Base-by-base conservation (phyloP, 2,113 vertebrate species). In the Nerophis ophidion region DNA sequence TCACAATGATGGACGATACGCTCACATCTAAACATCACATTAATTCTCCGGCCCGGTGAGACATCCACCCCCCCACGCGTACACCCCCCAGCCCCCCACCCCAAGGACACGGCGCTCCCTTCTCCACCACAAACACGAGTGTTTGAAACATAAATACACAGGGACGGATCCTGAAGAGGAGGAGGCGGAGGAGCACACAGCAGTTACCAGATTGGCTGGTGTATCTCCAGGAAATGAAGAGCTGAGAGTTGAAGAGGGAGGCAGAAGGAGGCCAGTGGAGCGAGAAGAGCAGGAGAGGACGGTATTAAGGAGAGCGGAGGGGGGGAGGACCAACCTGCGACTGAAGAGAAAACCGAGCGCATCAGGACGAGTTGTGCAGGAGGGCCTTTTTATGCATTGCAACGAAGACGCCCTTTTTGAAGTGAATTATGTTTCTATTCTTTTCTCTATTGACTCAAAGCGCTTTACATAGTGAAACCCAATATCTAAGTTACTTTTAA, bases 11-110 rank as follows among this genome's bases (percentile, higher is more conserved):
- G 83, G 83, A 87, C 74, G 83, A 84, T 65, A 74, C 59, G 73
- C 80, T 82, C 76, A 77, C 69, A 71, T 61, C 81, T 82, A 84
- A 87, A 84, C 85, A 85, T 85, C 81, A 80, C 85, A 87, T 85
- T 85, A 87, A 87, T 85, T 83, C 83, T 84, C 63, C 19, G 48
- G 80, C 79, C 68, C 80, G 65, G 68, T 70, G 74, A 67, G 65
- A 73, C 76, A 77, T 67, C 75, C 72, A 73, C 82, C 68, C 59
- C 68, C 76, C 81, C 68, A 75, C 71, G 75, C 82, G 83, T 3
- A 4, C 26, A 82, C 38, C 38, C 38, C 68, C 62, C 70, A 71
- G 3, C 19, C 26, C 26, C 3, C 77, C 79, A 65, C 73, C 74
- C 78, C 85, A 87, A 87, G 85, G 85, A 82, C 80, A 8, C 74